Evolutionary conservation across 2,113 vertebrate genomes (phyloP).

Genomic region (Vireo altiloquus): DNA sequence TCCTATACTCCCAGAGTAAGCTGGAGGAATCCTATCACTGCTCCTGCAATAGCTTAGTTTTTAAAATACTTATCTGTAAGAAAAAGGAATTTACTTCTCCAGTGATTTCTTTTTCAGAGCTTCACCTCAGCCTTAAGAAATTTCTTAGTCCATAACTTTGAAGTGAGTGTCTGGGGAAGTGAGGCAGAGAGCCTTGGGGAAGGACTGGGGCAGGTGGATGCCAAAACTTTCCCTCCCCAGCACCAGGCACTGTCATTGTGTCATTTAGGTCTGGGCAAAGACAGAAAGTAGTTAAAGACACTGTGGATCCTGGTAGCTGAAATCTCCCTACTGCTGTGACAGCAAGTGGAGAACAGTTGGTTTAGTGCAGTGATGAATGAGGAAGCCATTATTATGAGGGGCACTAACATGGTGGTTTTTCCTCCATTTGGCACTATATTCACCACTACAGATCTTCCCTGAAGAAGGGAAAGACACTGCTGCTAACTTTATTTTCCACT

Average conservation of each 20-base stretch:
- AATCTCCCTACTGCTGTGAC: constrained; percentile 5
- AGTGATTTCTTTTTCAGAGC: neutral
- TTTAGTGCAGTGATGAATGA: neutral
- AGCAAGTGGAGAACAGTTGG: neutral
- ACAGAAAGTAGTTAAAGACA: neutral
- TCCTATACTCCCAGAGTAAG: neutral
- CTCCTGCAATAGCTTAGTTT: neutral
- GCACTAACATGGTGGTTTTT: neutral
- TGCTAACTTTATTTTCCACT: neutral
- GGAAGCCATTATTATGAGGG: neutral
- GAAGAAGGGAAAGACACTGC: neutral
- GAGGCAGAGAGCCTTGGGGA: neutral
- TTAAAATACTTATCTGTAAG: neutral
- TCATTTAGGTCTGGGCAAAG: neutral
- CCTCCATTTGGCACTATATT: neutral
- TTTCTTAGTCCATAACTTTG: neutral
- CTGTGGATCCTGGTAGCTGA: neutral
- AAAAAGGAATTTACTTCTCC: neutral
- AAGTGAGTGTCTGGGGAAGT: neutral
- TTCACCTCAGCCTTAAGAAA: neutral
- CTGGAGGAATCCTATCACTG: neutral
- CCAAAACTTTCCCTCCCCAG: neutral
- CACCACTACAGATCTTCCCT: neutral
- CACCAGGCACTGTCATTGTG: neutral
- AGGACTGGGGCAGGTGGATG: neutral